Percentiles rank a stretch among this genome's conserved stretches.
Conservation (phyloP, 2,888 invertebrate genomes). For the Rotaria magnacalcarata region DNA sequence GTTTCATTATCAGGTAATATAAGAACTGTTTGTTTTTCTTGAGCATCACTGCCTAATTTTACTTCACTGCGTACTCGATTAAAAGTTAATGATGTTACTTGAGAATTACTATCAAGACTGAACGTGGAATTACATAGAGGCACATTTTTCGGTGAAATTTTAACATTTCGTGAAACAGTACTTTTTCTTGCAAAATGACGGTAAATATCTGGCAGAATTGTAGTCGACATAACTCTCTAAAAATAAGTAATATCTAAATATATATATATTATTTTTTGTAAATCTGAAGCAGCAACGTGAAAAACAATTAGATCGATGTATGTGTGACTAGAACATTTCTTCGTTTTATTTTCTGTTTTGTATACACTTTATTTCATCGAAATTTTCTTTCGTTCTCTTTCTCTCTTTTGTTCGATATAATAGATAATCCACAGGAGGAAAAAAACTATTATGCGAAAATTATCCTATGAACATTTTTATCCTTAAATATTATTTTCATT, state of each 20-base stretch:
- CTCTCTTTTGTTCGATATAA: neutral
- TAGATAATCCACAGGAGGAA: no score
- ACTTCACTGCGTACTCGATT: neutral
- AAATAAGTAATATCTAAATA: neutral
- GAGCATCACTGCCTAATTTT: neutral
- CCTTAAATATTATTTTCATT: no score
- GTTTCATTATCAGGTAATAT: conserved; percentile 7
- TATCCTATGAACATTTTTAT: no score
- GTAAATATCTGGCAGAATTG: neutral
- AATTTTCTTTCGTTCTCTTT: no score
- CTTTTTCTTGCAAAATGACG: conserved; percentile 9
- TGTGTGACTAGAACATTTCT: no score
- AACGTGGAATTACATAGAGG: neutral
- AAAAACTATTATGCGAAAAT: no score
- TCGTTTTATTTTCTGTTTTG: no score
- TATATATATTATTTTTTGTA: no score
- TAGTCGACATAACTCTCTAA: neutral
- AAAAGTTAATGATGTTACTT: neutral
- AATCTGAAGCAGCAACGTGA: no score
- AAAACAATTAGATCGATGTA: no score
- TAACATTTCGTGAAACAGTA: neutral
- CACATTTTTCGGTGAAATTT: neutral
- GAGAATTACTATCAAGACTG: neutral
- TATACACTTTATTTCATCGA: no score
- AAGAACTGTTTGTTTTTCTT: neutral